phyloP scores from a whole-genome alignment of 2,888 invertebrate genomes.

The Scaptomyza parva region DNA sequence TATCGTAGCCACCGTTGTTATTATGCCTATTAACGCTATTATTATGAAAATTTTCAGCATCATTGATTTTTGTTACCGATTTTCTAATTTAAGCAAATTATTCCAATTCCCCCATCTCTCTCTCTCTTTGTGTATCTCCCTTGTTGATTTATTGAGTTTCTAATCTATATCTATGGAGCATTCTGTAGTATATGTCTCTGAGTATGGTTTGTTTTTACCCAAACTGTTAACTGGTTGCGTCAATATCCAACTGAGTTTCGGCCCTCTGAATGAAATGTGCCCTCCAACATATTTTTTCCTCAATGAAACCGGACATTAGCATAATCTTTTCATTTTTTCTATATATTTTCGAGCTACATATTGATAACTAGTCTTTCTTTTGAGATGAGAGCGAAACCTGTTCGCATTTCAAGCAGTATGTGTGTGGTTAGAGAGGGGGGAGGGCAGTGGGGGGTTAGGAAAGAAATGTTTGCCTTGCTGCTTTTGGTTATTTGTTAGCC shows the following conservation, averaged over 20 bases:
- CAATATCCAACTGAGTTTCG: constrained; percentile 49
- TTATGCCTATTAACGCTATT: constrained; percentile 76
- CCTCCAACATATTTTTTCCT: constrained; percentile 60
- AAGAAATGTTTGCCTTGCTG: constrained; percentile 22
- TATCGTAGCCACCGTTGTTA: constrained; percentile 60
- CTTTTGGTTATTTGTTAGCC: constrained; percentile 77
- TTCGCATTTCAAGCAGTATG: constrained; percentile 58
- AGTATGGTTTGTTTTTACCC: constrained; percentile 35
- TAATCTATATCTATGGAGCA: constrained; percentile 40
- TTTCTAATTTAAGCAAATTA: constrained; percentile 81
- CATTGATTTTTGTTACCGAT: constrained; percentile 80
- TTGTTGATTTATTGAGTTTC: constrained; percentile 68
- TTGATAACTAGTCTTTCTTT: constrained; percentile 26
- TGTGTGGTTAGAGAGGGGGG: constrained; percentile 23
- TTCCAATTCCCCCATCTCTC: constrained; percentile 32
- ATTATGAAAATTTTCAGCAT: constrained; percentile 81
- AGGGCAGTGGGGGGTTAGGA: not conserved
- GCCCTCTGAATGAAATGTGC: constrained; percentile 69
- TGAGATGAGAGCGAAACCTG: constrained; percentile 61
- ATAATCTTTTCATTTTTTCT: constrained; percentile 54
- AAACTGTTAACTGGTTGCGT: constrained; percentile 75
- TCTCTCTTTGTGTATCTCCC: constrained; percentile 6
- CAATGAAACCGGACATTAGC: constrained; percentile 75
- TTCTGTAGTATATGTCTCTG: constrained; percentile 38
- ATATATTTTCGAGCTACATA: constrained; percentile 9